Evolutionary conservation across 2,888 invertebrate species (phyloP).

Genomic region (Leptopterna dolabrata): DNA sequence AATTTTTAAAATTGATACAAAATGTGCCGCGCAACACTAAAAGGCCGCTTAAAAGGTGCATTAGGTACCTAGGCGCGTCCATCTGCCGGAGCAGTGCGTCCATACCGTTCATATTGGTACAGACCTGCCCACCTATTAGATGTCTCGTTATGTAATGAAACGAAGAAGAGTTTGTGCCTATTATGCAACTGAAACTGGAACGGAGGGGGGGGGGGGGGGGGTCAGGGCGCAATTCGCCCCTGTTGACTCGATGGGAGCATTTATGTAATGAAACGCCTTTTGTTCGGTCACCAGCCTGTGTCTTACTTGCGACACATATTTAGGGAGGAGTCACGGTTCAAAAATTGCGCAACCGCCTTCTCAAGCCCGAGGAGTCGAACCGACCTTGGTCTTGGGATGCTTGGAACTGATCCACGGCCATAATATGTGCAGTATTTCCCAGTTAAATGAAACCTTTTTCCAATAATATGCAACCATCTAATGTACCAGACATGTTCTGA

Average conservation of each 20-base stretch:
- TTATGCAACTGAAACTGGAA: neutral
- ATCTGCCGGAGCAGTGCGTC: too few species aligned
- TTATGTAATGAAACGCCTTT: constrained; percentile 39
- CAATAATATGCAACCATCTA: too few species aligned
- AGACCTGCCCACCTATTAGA: constrained; percentile 25
- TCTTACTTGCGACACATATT: constrained; percentile 2
- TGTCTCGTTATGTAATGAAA: constrained; percentile 12
- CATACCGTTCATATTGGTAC: neutral
- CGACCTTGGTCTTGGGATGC: neutral
- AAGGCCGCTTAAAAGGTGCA: too few species aligned
- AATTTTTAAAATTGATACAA: too few species aligned
- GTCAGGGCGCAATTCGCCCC: constrained; percentile 17
- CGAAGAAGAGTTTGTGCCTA: constrained; percentile 28
- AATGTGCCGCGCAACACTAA: too few species aligned
- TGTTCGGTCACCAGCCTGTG: constrained; percentile 31
- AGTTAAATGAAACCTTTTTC: too few species aligned
- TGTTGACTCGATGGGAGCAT: constrained; percentile 31
- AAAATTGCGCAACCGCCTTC: neutral
- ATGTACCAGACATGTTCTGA: too few species aligned
- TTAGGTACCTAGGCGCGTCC: too few species aligned
- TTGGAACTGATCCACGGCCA: neutral
- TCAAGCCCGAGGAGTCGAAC: neutral
- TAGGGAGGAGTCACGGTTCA: neutral
- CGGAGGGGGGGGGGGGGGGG: neutral
- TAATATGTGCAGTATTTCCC: too few species aligned